A percentile compares a stretch with the other conserved stretches of the same genome.
Conservation (phyloP, 2,113 vertebrate genomes). For the Anolis sagrei region DNA sequence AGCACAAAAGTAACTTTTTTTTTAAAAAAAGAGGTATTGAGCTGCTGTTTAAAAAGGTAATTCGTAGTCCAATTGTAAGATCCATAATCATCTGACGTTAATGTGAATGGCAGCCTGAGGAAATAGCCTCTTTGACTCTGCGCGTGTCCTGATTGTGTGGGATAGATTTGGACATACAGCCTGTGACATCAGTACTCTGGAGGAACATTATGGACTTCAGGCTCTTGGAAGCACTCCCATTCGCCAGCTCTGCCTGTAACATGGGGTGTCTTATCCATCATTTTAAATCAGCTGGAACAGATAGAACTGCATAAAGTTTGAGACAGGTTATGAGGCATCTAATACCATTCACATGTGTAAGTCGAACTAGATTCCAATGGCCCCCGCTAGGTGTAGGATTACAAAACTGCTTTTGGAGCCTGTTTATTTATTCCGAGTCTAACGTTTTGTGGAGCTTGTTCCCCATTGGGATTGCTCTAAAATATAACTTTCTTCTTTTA, state of each 20-base stretch:
- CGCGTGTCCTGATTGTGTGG: background rate
- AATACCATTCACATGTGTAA: constrained; percentile 12
- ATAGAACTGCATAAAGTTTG: constrained; percentile 1
- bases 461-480: background rate
- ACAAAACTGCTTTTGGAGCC: constrained; percentile 10
- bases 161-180: background rate
- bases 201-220: background rate
- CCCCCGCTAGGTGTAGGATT: background rate
- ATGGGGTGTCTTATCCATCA: constrained; percentile 16
- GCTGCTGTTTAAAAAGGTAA: background rate
- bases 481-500: background rate
- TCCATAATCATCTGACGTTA: background rate
- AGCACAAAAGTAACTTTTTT: too few relatives aligned
- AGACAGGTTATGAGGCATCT: background rate
- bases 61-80: background rate
- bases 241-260: background rate
- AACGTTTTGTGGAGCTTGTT: constrained; percentile 3
- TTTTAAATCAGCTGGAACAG: constrained; percentile 3
- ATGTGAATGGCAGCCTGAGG: background rate
- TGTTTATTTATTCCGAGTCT: constrained; percentile 21
- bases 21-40: too few relatives aligned
- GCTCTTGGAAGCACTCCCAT: background rate
- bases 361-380: background rate
- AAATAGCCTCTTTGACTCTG: background rate
- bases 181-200: background rate